Evolutionary conservation across 2,888 invertebrate species (phyloP).

Genomic region (Perdita meconis): DNA sequence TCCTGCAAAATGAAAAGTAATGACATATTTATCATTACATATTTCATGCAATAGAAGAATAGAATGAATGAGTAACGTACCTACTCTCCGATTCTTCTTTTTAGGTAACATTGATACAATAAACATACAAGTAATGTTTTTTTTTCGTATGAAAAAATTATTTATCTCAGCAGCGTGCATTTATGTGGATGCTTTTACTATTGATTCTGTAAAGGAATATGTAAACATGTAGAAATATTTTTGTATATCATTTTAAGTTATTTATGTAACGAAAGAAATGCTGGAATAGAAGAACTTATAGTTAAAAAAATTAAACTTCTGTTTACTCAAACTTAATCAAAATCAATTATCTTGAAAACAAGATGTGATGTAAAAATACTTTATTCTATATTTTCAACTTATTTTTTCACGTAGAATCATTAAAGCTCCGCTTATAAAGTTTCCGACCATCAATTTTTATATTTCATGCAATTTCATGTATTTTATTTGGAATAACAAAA

Average conservation of each 20-base stretch:
- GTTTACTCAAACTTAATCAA: no score
- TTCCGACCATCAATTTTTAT: no score
- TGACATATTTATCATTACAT: constrained; percentile 3
- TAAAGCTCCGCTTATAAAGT: no score
- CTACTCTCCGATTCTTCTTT: constrained; percentile 40
- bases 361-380: no score
- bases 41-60: constrained; percentile 1
- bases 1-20: constrained; percentile 44
- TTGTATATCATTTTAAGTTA: constrained; percentile 30
- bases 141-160: constrained; percentile 39
- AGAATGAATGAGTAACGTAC: constrained; percentile 35
- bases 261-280: no score
- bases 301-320: no score
- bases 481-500: no score
- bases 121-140: constrained; percentile 18
- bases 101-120: constrained; percentile 43
- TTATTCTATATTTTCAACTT: no score
- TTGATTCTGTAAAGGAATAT: constrained; percentile 72
- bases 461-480: no score
- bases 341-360: no score
- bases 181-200: constrained; percentile 72
- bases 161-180: constrained; percentile 30
- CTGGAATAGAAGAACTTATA: no score
- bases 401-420: no score
- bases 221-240: constrained; percentile 8